Evolutionary conservation across 2,797 vertebrate species (phyloP), one percentile per base, ranked within the genome.

Genomic region (Champsocephalus esox): DNA sequence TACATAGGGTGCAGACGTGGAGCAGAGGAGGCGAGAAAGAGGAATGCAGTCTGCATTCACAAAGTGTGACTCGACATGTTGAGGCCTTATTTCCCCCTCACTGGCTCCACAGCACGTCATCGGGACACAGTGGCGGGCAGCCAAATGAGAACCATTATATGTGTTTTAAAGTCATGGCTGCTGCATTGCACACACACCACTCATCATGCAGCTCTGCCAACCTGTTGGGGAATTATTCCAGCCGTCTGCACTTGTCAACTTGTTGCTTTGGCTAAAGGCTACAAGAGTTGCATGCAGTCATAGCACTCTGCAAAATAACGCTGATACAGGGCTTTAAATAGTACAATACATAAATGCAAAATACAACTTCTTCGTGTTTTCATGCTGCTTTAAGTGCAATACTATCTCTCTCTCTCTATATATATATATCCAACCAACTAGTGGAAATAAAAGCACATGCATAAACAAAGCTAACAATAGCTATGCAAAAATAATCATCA

Each of bases 51-150:
- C 73, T 85, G 90, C 70, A 89, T 91, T 90, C 88, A 82, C 84
- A 87, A 38, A 85, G 85, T 87, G 79, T 93, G 89, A 94, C 88
- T 91, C 89, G 80, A 91, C 88, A 90, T 87, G 88, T 89, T 74
- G 72, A 87, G 88, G 84, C 80, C 81, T 46, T 59, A 46, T 75
- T 64, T 16, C 41, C 32, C 59, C 67, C 45, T 61, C 62, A 60
- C 75, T 19, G 3, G 32, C 73, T 79, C 63, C 60, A 60, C 75
- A 68, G 75, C 82, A 80, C 67, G 84, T 89, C 82, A 89, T 68
- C 61, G 75, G 70, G 56, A 76, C 85, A 82, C 75, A 70, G 81
- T 87, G 66, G 50, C 63, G 50, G 77, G 87, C 82, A 86, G 89
- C 87, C 89, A 91, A 89, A 58, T 89, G 34, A 89, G 83, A 48